Percentiles rank a stretch among this genome's conserved stretches.
Evolutionary conservation across 1,140 invertebrate genomes (phyloP).

Genomic region (Microplitis demolitor): DNA sequence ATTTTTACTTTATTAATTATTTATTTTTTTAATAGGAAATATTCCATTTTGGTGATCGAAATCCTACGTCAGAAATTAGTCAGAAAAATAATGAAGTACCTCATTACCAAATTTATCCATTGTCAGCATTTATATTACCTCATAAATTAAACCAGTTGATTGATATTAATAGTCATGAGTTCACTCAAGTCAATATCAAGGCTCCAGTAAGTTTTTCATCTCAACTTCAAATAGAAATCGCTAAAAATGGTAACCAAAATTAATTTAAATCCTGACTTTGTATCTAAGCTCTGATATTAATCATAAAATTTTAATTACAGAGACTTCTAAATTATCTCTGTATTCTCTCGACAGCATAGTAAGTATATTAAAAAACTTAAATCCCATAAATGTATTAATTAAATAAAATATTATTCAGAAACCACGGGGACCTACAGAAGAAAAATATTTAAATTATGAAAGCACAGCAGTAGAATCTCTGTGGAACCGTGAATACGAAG

Average conservation of each 20-base stretch:
- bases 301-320: constrained; percentile 7
- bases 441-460: no score
- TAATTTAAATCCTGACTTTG: background rate
- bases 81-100: constrained; percentile 30
- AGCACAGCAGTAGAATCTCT: no score
- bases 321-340: constrained; percentile 15
- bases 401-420: no score
- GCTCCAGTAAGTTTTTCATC: constrained; percentile 3
- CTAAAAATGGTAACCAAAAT: background rate
- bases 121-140: constrained; percentile 47
- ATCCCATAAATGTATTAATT: no score
- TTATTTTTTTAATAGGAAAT: constrained; percentile 43
- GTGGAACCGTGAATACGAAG: no score
- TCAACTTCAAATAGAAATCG: background rate
- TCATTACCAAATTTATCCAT: constrained; percentile 49
- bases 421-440: no score
- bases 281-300: background rate
- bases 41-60: constrained; percentile 36
- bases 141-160: constrained; percentile 46
- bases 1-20: constrained; percentile 1
- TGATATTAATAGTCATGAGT: constrained; percentile 25
- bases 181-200: constrained; percentile 1
- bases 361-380: no score
- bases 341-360: background rate
- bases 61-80: constrained; percentile 44